phyloP scores from a whole-genome alignment of 2,113 vertebrate species.

The Empidonax traillii region DNA sequence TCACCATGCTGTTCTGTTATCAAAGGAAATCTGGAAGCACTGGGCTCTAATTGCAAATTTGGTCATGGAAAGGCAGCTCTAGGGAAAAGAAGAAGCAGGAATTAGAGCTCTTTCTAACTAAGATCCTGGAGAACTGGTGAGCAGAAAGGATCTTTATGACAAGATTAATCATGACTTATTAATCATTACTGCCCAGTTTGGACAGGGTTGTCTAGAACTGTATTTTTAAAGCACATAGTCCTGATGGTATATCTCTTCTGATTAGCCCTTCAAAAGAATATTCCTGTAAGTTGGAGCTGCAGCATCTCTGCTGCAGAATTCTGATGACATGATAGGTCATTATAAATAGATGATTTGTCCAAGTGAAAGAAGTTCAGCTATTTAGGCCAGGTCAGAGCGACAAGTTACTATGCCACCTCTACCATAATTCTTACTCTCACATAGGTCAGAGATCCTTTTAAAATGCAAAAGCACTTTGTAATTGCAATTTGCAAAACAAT shows the following conservation, averaged over 20 bases:
- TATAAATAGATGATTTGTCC: slow-evolving; percentile 7
- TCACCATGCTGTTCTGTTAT: background rate
- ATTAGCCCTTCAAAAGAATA: slow-evolving; percentile 31
- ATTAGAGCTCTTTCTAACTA: background rate
- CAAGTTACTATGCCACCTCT: background rate
- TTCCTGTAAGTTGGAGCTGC: background rate
- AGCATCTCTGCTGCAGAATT: background rate
- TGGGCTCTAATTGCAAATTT: background rate
- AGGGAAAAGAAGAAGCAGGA: background rate
- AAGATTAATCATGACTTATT: background rate
- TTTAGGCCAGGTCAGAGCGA: background rate
- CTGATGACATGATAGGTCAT: background rate
- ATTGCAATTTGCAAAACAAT: slow-evolving; percentile 21
- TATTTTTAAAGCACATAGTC: background rate
- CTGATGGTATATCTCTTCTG: background rate
- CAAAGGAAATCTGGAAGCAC: background rate
- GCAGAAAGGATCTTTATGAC: background rate
- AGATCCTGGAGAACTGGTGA: background rate
- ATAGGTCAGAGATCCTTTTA: background rate
- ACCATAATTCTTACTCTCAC: background rate
- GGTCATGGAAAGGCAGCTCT: background rate
- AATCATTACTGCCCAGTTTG: background rate
- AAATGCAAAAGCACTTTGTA: slow-evolving; percentile 24
- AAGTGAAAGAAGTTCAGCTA: slow-evolving; percentile 5
- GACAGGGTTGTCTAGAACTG: background rate